These are phyloP conservation scores for Diogma glabrata DNA, from an alignment of 2,888 invertebrate genomes.

Conservation along the genomic window DNA sequence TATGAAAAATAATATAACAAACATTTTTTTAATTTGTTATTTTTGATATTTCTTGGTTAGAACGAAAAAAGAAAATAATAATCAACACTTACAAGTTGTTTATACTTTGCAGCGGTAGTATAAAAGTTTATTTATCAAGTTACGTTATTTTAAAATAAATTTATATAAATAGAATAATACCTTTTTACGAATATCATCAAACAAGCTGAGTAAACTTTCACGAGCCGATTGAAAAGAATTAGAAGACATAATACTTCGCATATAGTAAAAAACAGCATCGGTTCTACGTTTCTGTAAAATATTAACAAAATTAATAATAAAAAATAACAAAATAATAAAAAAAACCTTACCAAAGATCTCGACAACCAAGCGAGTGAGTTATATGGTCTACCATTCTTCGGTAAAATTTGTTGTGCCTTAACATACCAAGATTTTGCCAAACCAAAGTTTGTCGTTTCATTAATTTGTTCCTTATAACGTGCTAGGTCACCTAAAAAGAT, in stretches of 20 bases:
- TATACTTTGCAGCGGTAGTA: conserved; percentile 38
- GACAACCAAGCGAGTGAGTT: conserved; percentile 89
- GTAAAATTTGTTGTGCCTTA: conserved; percentile 86
- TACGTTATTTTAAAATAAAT: conserved; percentile 14
- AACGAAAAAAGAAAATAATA: no score
- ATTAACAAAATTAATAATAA: conserved; percentile 14
- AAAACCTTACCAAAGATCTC: conserved; percentile 55
- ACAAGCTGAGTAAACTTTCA: conserved; percentile 74
- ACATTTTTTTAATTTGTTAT: neutral
- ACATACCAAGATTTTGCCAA: conserved; percentile 78
- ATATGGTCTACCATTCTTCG: conserved; percentile 90
- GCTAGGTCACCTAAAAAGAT: conserved; percentile 87
- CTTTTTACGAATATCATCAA: conserved; percentile 89
- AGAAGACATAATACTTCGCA: conserved; percentile 88
- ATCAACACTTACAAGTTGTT: conserved; percentile 46
- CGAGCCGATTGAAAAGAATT: conserved; percentile 88
- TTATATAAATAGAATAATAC: conserved; percentile 34
- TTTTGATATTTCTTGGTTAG: no score
- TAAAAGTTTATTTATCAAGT: no score
- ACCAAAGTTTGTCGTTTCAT: conserved; percentile 69
- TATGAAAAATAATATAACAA: neutral
- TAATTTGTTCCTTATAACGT: conserved; percentile 77
- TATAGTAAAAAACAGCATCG: conserved; percentile 94
- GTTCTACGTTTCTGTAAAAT: conserved; percentile 72
- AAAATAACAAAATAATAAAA: conserved; percentile 4